Conservation (phyloP, 1,140 invertebrate genomes). For the Radopholus similis region DNA sequence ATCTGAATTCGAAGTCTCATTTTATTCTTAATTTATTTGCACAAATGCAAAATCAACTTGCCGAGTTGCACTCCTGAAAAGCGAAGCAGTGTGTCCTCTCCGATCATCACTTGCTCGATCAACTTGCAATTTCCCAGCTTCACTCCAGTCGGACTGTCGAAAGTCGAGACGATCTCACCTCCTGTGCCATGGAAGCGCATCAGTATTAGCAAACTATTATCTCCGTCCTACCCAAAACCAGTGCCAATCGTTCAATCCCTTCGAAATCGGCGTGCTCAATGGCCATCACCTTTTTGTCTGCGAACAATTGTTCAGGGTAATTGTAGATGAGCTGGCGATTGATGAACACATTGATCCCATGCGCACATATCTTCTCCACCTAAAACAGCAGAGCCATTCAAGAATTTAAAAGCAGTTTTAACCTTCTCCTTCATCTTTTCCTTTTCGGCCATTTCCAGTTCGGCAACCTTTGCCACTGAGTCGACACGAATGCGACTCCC, state of each 20-base stretch:
- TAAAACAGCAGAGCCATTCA: slow-evolving; percentile 13
- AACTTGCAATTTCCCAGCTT: slow-evolving; percentile 88
- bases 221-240: slow-evolving; percentile 74
- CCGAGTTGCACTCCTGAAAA: slow-evolving; percentile 73
- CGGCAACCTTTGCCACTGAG: slow-evolving; percentile 94
- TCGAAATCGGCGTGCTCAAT: slow-evolving; percentile 99
- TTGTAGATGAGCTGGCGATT: slow-evolving; percentile 99
- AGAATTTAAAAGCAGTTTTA: background rate
- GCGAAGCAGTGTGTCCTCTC: slow-evolving; percentile 88
- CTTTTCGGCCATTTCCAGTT: slow-evolving; percentile 93
- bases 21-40: no score
- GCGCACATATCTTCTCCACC: slow-evolving; percentile 82
- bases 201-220: background rate
- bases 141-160: slow-evolving; percentile 84
- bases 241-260: slow-evolving; percentile 90
- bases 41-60: no score
- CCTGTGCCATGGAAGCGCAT: slow-evolving; percentile 61
- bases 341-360: slow-evolving; percentile 96
- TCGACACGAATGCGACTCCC: slow-evolving; percentile 94
- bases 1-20: no score
- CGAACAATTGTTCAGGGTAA: slow-evolving; percentile 98
- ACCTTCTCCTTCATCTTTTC: slow-evolving; percentile 98
- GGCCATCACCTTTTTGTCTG: slow-evolving; percentile 95
- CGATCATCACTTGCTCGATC: slow-evolving; percentile 97
- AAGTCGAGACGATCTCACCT: slow-evolving; percentile 97